These are phyloP conservation scores for Noctua comes DNA, from an alignment of 2,888 invertebrate species.

Conservation along the genomic window DNA sequence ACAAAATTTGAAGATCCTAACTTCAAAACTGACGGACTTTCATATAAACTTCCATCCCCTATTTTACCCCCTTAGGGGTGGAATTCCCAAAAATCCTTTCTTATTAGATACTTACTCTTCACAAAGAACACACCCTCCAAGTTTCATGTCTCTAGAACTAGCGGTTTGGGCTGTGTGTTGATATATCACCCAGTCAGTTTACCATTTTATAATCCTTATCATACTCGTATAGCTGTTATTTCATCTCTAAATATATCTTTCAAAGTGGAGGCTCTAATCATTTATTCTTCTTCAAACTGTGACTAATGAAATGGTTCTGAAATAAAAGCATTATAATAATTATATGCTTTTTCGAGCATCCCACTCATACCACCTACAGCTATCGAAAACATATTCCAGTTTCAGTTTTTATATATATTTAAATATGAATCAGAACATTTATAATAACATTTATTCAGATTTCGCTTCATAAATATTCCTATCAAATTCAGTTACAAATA, in stretches of 20 bases:
- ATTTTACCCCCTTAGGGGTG: no score
- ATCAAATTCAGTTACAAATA: slow-evolving; percentile 49
- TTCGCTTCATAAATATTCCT: slow-evolving; percentile 38
- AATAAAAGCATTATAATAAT: slow-evolving; percentile 14
- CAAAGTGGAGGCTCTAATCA: neutral
- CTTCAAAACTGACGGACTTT: no score
- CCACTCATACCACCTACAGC: slow-evolving; percentile 6
- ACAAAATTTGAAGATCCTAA: no score
- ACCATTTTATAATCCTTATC: no score
- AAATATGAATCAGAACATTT: slow-evolving; percentile 20
- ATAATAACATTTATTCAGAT: slow-evolving; percentile 22
- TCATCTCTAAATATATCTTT: neutral
- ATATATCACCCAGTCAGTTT: no score
- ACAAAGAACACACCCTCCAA: no score
- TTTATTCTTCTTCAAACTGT: neutral
- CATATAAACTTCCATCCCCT: no score
- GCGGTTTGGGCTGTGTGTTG: no score
- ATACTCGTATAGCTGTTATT: slow-evolving; percentile 1
- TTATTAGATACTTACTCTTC: no score
- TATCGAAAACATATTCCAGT: slow-evolving; percentile 25
- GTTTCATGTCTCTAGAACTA: no score
- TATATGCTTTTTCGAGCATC: slow-evolving; percentile 2
- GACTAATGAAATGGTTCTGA: neutral
- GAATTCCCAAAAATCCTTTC: no score
- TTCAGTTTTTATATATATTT: slow-evolving; percentile 13